A percentile compares a stretch with the other conserved stretches of the same genome.
Conservation (phyloP, 2,888 invertebrate genomes). For the Crioceris asparagi region DNA sequence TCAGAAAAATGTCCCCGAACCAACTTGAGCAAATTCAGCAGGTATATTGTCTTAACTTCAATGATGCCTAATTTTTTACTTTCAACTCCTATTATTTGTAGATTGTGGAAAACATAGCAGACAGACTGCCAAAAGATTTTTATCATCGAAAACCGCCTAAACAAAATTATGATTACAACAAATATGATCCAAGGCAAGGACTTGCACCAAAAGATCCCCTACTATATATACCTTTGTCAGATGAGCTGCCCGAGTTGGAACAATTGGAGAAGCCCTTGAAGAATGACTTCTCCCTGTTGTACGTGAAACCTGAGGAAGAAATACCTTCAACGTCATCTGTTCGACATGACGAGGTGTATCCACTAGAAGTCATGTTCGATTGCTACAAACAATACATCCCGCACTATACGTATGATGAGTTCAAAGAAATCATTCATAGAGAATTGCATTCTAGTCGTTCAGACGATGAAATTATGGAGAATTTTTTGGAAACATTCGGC, state of each 20-base stretch:
- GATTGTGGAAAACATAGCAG: conserved; percentile 22
- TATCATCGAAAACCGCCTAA: conserved; percentile 12
- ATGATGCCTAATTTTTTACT: not conserved
- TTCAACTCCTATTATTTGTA: no score
- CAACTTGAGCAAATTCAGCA: conserved; percentile 18
- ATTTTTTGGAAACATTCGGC: conserved; percentile 81
- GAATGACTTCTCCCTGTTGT: conserved; percentile 20
- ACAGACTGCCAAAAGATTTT: conserved; percentile 21
- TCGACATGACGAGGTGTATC: conserved; percentile 13
- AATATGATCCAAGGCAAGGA: conserved; percentile 11
- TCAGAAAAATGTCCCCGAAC: conserved; percentile 17
- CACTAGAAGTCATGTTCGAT: conserved; percentile 24
- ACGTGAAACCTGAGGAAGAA: conserved; percentile 16
- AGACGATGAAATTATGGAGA: conserved; percentile 58
- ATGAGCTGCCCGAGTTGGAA: conserved; percentile 23
- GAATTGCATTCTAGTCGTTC: conserved; percentile 27
- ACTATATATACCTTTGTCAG: conserved; percentile 25
- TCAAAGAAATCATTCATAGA: conserved; percentile 22
- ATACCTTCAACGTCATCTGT: conserved; percentile 3
- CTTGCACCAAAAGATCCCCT: conserved; percentile 17
- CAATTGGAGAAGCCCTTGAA: conserved; percentile 16
- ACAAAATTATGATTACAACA: conserved; percentile 4
- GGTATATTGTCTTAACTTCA: conserved; percentile 9
- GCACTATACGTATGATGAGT: conserved; percentile 26
- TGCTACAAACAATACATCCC: conserved; percentile 23